Evolutionary conservation across 2,113 vertebrate species (phyloP), one percentile per base, ranked within the genome.

Genomic region (Steatornis caripensis): DNA sequence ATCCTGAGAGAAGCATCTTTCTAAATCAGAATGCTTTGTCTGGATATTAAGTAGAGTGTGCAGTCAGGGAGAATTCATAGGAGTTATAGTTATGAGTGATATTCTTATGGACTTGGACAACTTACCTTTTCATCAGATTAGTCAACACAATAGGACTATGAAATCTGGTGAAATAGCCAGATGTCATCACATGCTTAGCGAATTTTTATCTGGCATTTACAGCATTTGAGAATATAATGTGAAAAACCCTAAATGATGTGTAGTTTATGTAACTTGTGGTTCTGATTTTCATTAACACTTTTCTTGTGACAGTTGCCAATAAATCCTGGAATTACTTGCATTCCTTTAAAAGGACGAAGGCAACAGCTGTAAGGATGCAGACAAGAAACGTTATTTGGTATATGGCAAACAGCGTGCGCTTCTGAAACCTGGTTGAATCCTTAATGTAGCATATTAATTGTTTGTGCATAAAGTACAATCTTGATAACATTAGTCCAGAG

Each of bases 251-350:
- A 81, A 84, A 30, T 37, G 80, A 72, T 91, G 55, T 60, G 53
- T 68, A 41, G 9, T 90, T 93, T 92, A 48, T 92, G 76, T 29
- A 72, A 9, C 64, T 58, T 29, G 23, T 4, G 0, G 76, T 68
- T 71, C 86, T 57, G 69, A 96, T 61, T 87, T 90, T 94, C 89
- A 90, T 96, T 97, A 94, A 90, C 88, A 84, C 86, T 95, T 92
- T 30, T 29, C 36, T 72, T 71, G 34, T 82, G 83, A 87, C 88
- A 61, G 57, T 95, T 87, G 88, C 85, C 72, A 94, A 82, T 84
- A 96, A 96, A 87, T 79, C 65, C 88, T 46, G 80, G 68, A 74
- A 79, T 92, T 89, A 7, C 62, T 94, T 79, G 29, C 80, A 89
- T 89, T 92, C 92, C 92, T 92, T 68, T 57, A 53, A 84, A 87